Percentiles rank a stretch among this genome's conserved stretches.
phyloP scores from a whole-genome alignment of 2,888 invertebrate species.

The Crematogaster levior region DNA sequence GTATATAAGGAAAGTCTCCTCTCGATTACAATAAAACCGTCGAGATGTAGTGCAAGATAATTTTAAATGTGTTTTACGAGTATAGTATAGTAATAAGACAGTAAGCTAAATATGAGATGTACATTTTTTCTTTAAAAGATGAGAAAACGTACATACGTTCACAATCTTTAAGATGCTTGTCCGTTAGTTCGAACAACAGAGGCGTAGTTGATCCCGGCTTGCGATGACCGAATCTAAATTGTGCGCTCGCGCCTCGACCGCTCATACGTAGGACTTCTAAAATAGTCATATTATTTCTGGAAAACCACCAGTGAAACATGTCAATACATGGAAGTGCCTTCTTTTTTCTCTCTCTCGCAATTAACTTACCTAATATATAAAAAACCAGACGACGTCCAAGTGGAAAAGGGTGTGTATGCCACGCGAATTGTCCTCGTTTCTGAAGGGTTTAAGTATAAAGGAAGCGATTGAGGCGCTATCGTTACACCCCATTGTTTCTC shows the following conservation, averaged over 20 bases:
- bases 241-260: conserved; percentile 94
- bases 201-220: conserved; percentile 92
- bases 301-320: conserved; percentile 58
- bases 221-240: conserved; percentile 95
- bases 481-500: conserved; percentile 78
- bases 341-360: not conserved
- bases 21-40: not conserved
- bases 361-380: conserved; percentile 80
- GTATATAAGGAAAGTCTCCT: not conserved
- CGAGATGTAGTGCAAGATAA: not conserved
- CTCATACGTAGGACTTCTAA: conserved; percentile 94
- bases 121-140: not conserved
- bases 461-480: conserved; percentile 78
- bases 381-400: conserved; percentile 80
- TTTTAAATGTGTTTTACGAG: not conserved
- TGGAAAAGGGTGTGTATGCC: conserved; percentile 80
- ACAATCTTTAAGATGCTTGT: conserved; percentile 88
- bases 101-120: not conserved
- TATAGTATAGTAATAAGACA: not conserved
- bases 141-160: conserved; percentile 86
- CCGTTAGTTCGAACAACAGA: conserved; percentile 93
- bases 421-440: conserved; percentile 79
- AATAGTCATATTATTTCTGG: conserved; percentile 96
- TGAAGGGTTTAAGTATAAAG: conserved; percentile 79
- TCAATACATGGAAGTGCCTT: not conserved